phyloP scores from a whole-genome alignment of 2,797 vertebrate genomes.

The Avahi laniger region DNA sequence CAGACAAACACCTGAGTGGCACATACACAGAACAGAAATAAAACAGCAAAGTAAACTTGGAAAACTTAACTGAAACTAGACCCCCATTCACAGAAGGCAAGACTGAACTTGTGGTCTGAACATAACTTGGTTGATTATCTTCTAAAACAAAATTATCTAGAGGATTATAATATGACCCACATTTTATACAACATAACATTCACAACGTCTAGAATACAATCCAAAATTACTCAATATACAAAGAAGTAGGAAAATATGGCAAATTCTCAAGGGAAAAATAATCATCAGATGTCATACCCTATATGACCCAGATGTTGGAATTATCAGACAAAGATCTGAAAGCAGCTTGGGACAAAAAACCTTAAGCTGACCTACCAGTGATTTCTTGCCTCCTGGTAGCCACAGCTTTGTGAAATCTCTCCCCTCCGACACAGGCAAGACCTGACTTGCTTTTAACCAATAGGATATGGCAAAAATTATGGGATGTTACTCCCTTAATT shows the following conservation, averaged over 20 bases:
- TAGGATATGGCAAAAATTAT: neutral
- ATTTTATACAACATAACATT: constrained; percentile 13
- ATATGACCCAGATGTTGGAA: neutral
- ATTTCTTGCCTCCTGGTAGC: neutral
- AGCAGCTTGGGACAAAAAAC: neutral
- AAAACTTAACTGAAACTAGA: constrained; percentile 20
- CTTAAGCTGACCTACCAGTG: neutral
- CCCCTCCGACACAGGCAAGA: neutral
- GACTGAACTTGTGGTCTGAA: neutral
- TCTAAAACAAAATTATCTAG: neutral
- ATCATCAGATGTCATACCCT: neutral
- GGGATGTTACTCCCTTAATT: neutral
- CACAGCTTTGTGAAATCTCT: neutral
- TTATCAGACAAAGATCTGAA: constrained; percentile 34
- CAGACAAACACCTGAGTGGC: neutral
- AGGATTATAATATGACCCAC: neutral
- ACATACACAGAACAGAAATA: neutral
- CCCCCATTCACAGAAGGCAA: neutral
- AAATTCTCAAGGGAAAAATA: constrained; percentile 24
- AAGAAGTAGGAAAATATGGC: neutral
- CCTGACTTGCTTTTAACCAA: neutral
- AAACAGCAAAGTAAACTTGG: constrained; percentile 6
- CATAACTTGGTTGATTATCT: neutral
- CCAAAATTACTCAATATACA: neutral
- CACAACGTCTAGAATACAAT: neutral